Conservation (phyloP, 1,140 invertebrate genomes). For the Aphelenchoides fujianensis region DNA sequence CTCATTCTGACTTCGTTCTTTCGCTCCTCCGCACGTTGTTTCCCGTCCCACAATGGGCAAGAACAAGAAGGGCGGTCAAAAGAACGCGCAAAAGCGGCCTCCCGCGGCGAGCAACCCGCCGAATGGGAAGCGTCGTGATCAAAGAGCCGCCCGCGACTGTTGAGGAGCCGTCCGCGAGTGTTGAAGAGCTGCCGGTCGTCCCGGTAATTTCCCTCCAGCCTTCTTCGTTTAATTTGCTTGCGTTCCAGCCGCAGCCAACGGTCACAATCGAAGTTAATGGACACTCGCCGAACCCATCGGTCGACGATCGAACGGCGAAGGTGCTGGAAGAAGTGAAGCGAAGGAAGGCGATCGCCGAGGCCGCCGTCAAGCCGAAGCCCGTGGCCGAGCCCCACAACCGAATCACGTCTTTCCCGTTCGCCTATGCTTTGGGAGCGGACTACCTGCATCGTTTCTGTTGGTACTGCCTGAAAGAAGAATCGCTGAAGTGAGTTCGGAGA, state of each 20-base stretch:
- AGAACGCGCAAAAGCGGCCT: neutral
- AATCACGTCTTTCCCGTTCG: constrained; percentile 56
- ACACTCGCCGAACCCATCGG: neutral
- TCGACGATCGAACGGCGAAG: neutral
- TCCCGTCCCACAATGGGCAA: neutral
- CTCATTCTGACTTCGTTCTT: neutral
- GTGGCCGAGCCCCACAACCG: constrained; percentile 13
- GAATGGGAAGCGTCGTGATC: no score
- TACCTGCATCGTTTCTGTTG: constrained; percentile 48
- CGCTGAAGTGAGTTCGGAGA: constrained; percentile 32
- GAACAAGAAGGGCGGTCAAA: neutral
- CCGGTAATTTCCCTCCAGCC: no score
- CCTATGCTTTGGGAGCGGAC: constrained; percentile 55
- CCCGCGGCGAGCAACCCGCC: neutral
- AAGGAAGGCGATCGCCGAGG: neutral
- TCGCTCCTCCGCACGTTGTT: no score
- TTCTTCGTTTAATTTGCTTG: no score
- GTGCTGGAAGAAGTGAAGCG: constrained; percentile 9
- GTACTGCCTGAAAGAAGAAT: constrained; percentile 53
- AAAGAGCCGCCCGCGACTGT: no score
- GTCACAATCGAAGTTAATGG: no score
- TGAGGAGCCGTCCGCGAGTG: no score
- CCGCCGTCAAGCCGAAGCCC: neutral
- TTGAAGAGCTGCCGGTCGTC: no score
- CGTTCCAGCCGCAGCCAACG: no score